Evolutionary conservation across 92 coral and sea anemone species (phyloP), one percentile per base, ranked within the genome.

Genomic region (Porites rus): DNA sequence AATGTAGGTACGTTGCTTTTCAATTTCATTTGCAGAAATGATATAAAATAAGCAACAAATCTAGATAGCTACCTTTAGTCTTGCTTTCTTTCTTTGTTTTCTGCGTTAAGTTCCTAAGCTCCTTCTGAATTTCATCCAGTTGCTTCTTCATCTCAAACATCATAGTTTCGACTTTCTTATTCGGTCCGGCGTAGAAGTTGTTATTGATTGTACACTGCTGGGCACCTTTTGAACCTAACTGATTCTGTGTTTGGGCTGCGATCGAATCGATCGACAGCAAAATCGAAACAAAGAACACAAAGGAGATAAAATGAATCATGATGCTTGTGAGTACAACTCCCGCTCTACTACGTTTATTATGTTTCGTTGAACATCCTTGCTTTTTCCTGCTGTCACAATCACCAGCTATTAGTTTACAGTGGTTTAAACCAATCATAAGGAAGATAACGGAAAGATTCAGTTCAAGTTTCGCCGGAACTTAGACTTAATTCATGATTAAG

Each of bases 91-190:
- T 14, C 46, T 4, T 38, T 38, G 38, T 59, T 60, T 76, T 76
- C 67, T 59, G 22, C 24, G 80, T 76, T 43, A 76, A 18, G 24
- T 76, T 59, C 22, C 53, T 76, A 22, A 76, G 80, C 4, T 76
- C 25, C 52, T 22, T 60, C 46, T 60, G 80, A 59, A 76, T 76
- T 51, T 76, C 80, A 52, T 76, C 80, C 17, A 76, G 10, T 25
- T 76, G 80, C 8, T 67, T 58, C 17, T 60, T 76, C 19, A 76
- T 60, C 21, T 18, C 69, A 51, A 59, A 38, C 14, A 76, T 60
- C 1, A 76, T 24, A 59, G 19, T 62, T 62, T 62, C 19, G 19
- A 14, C 66, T 18, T 14, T 16, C 8, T 62, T 62, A 19, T 18
- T 62, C 8, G 66, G 66, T 62, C 66, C 66, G 13, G 66, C 20